Evolutionary conservation across 2,113 vertebrate species (phyloP), one percentile per base, ranked within the genome.

Genomic region (Rutilus rutilus): DNA sequence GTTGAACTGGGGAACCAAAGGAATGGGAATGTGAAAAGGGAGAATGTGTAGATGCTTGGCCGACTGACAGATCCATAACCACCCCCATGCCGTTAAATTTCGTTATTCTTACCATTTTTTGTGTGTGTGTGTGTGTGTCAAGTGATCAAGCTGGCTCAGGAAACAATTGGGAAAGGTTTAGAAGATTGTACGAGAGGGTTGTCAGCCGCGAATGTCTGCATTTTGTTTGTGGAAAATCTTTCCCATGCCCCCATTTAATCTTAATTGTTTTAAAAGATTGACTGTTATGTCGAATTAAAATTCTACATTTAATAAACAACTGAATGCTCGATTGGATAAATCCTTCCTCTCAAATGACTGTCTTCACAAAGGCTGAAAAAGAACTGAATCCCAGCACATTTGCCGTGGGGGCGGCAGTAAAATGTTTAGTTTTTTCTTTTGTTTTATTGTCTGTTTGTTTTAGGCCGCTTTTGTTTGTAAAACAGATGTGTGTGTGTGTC

Each of bases 91-190:
- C 19, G 45, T 69, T 82, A 69, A 82, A 14, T 82, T 69, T 6
- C 3, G 0, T 82, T 67, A 15, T 91, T 91, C 82, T 92, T 90
- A 67, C 17, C 59, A 45, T 27, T 6, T 64, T 75, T 50, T 69
- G 27, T 45, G 3, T 8, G 4, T 50, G 2, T 50, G 11, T 47
- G 45, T 47, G 45, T 12, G 11, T 69, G 62, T 82, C 52, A 82
- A 33, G 19, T 54, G 64, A 69, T 82, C 25, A 69, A 69, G 60
- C 45, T 82, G 64, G 80, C 69, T 69, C 25, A 4, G 47, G 10
- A 30, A 65, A 15, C 2, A 25, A 15, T 79, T 54, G 19, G 10
- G 69, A 78, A 78, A 57, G 52, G 4, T 47, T 27, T 47, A 45
- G 11, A 67, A 65, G 60, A 47, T 81, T 5, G n/a, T 19, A 50